Base-by-base conservation (phyloP, 1,140 invertebrate species). In the Drosophila repletoides region DNA sequence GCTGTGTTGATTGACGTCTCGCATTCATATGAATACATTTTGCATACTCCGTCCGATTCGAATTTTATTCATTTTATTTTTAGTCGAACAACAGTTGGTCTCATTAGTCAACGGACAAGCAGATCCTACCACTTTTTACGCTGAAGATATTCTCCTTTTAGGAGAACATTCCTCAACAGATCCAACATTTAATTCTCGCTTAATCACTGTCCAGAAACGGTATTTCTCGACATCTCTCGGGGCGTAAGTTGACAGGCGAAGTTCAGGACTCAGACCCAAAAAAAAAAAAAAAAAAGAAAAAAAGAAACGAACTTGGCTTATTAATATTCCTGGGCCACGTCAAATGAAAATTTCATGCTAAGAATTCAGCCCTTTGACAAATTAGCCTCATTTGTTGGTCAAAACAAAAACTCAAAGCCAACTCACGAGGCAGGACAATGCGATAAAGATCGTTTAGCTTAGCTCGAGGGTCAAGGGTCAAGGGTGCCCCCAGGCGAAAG, bases 131-230 rank as follows among this genome's bases (percentile, higher is more conserved):
- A 72, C 80, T 65, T 69, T 87, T 86, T 76, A 86, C 72, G 80
- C 80, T 80, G 55, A 61, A 48, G 63, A 56, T 46, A 55, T 48
- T 14, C 41, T 31, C n/a, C 38, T 48, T 61, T 31, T 19, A 15
- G 24, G 2, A 9, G 4, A n/a, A 45, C 33, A 72, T 77, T 71
- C 68, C 68, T 60, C 60, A 40, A 67, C 73, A 33, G 33, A 71
- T 33, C 77, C 77, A 73, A 68, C 84, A 80, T 86, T 88, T 88
- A 88, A 86, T 88, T 88, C 77, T 65, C 80, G 80, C 86, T 88
- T 88, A 88, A 88, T 88, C 86, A 88, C 76, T 88, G 86, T 88
- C 86, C 74, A 26, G 26, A 22, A 84, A 84, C 66, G 80, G 80
- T 80, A 72, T 66, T 86, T 46, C 73, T 56, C 72, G 14, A 4